Conservation (phyloP, 2,888 invertebrate genomes). For the Synergus japonicus region DNA sequence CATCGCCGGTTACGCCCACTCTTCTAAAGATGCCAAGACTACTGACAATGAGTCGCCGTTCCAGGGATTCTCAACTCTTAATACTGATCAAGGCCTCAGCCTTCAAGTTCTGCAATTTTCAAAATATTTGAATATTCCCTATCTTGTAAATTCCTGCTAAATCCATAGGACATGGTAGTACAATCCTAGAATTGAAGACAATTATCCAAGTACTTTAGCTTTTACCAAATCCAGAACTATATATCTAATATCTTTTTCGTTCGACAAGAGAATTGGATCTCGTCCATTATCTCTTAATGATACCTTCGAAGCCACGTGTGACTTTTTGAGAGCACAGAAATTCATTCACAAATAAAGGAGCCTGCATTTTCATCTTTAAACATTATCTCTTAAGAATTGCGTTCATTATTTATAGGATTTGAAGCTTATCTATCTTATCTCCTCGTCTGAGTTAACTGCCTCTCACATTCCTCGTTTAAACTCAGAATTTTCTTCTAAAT, state of each 20-base stretch:
- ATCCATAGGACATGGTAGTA: no score
- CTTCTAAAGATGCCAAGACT: conserved; percentile 66
- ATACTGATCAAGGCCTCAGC: conserved; percentile 2
- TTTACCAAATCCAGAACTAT: background rate
- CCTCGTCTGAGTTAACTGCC: no score
- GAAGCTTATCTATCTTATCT: no score
- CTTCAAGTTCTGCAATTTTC: background rate
- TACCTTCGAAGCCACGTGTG: no score
- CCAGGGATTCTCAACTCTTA: conserved; percentile 60
- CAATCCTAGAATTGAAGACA: no score
- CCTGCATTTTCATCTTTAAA: no score
- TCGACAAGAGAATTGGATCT: background rate
- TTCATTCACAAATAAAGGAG: no score
- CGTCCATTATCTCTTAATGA: background rate
- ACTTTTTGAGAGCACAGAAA: no score
- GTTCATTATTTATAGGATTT: no score
- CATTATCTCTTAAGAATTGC: no score
- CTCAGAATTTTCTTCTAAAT: background rate
- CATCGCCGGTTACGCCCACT: conserved; percentile 64
- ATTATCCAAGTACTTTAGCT: background rate
- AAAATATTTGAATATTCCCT: background rate
- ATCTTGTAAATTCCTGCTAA: no score
- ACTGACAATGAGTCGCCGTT: conserved; percentile 66
- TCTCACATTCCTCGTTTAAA: background rate
- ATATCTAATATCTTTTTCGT: background rate